Base-by-base conservation (phyloP, 2,113 vertebrate genomes). In the Scartelaos histophorus region DNA sequence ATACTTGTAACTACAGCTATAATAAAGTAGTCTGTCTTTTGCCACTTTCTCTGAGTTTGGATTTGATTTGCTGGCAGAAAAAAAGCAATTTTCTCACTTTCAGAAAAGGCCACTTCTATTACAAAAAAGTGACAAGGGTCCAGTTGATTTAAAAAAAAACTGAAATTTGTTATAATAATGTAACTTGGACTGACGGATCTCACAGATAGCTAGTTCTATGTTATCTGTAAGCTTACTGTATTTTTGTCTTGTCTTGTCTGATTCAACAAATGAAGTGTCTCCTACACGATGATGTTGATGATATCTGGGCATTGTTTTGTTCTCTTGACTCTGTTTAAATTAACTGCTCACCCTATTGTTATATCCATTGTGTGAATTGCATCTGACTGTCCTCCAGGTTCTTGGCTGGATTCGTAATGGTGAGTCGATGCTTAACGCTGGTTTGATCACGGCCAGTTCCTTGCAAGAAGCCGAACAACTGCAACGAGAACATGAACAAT, bases 401-500 rank as follows among this genome's bases (percentile, higher is more conserved):
- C 92, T 99, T 74, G 98, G 98, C 61, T 99, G 98, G 98, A 99
- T 99, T 82, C 95, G 98, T 71, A 99, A 99, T 0, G 98, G 98
- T 2, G 98, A 99, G 88, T 99, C 98, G 0, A 99, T 99, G 98
- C 82, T 99, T 66, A 99, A 99, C 1, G 98, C 98, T 0, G 97
- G 98, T 3, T 91, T 99, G 3, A 99, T 99, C 88, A 99, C 97
- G 1, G 98, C 97, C 70, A 99, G 98, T 86, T 99, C 97, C 1
- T 90, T 99, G 58, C 97, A 98, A 86, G 98, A 99, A 80, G 98
- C 98, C 0, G 98, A 99, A 38, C 98, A 99, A 76, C 94, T 99
- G 53, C 98, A 99, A 92, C 92, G 97, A 73, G 97, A 99, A 29
- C 98, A 99, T 0, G 98, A 99, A 74, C 98, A 99, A 84, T 99